Evolutionary conservation across 2,113 vertebrate species (phyloP), one percentile per base, ranked within the genome.

Genomic region (Probosciger aterrimus): DNA sequence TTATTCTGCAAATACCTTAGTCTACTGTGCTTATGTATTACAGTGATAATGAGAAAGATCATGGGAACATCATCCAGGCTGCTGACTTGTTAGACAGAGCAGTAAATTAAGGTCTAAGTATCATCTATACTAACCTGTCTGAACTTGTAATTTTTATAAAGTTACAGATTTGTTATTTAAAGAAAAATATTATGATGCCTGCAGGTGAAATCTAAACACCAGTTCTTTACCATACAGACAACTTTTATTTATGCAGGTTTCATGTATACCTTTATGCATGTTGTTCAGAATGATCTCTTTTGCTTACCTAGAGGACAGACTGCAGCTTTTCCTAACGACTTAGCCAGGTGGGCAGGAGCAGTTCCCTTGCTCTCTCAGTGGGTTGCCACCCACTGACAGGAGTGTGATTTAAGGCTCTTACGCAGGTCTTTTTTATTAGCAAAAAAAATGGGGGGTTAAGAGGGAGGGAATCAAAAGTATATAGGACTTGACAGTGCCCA

Each of bases 381-480:
- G 33, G 7, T 15, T 71, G 6, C 18, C 28, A 70, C 7, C 2
- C n/a, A 39, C 12, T 63, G 31, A 41, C 5, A 63, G 16, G 7
- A 46, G 7, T 3, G 69, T 80, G 22, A 57, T 53, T 62, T 68
- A 10, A 94, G 12, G 12, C 2, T 46, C 12, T 57, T 47, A 44
- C 11, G 31, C 7, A 8, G 11, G 1, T 15, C 20, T 10, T 80
- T 70, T 49, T 59, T 35, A 59, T 35, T 78, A 70, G 11, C 9
- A 43, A 27, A 6, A 71, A 78, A 84, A 71, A 8, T 9, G 11
- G 1, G 0, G 2, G 3, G 17, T 14, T 31, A 0, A n/a, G 7
- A n/a, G 33, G 22, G 24, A 59, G 22, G 57, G 27, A 86, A 71
- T 63, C 3, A 39, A 60, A 83, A 83, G 30, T 31, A n/a, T 14